Evolutionary conservation across 2,888 invertebrate species (phyloP).

Genomic region (Oscheius sp.): DNA sequence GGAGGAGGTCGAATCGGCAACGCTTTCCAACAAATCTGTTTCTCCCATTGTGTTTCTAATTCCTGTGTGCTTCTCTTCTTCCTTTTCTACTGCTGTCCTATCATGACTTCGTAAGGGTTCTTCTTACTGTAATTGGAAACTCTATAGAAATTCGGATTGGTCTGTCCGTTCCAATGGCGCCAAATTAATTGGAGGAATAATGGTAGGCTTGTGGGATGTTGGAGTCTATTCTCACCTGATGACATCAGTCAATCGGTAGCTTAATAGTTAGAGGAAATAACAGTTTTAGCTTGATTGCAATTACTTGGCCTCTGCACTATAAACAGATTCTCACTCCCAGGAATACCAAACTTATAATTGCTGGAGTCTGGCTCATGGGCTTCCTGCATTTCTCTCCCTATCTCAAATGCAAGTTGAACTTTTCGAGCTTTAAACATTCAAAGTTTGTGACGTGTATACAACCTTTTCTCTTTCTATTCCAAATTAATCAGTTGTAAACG

Average conservation of each 20-base stretch:
- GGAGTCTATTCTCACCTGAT: constrained; percentile 25
- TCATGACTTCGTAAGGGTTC: constrained; percentile 7
- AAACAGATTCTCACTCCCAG: background rate
- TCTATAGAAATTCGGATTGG: constrained; percentile 16
- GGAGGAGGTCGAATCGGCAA: constrained; percentile 2
- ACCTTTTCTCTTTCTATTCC: no score
- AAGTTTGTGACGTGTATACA: no score
- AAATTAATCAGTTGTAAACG: background rate
- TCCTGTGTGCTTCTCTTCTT: constrained; percentile 3
- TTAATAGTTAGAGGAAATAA: background rate
- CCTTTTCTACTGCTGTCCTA: constrained; percentile 19
- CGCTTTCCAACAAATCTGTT: constrained; percentile 29
- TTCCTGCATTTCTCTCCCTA: constrained; percentile 22
- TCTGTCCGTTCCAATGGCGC: background rate
- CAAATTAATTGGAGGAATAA: constrained; percentile 24
- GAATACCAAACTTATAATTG: constrained; percentile 5
- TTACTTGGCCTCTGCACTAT: constrained; percentile 8
- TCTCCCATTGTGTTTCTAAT: constrained; percentile 24
- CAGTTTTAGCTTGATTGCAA: constrained; percentile 5
- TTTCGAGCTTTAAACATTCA: no score
- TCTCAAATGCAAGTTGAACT: background rate
- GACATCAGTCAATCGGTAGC: constrained; percentile 16
- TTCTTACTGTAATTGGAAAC: background rate
- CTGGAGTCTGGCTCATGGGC: constrained; percentile 12
- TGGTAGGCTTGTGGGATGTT: constrained; percentile 27